Base-by-base conservation (phyloP, 2,113 vertebrate genomes). In the Lampris megalopsis region DNA sequence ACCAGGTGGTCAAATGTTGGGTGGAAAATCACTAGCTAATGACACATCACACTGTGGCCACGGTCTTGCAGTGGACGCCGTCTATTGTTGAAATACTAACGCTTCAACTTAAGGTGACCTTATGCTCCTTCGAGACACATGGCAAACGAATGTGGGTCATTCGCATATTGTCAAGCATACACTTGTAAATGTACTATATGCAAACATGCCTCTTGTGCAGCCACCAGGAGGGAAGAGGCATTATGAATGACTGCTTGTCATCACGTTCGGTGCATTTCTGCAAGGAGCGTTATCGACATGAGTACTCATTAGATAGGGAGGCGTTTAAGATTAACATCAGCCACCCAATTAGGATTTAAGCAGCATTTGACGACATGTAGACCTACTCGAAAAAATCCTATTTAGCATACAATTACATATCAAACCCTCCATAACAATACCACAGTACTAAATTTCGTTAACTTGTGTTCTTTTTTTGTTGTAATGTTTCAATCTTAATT, bases 1-100 rank as follows among this genome's bases (percentile, higher is more conserved):
- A 94, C 93, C 94, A 95, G 94, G 94, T 94, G 94, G 94, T 94
- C 94, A 94, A 94, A 94, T 93, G 94, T 94, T 94, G 90, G 92
- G 93, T 91, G 92, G 92, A 94, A 93, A 93, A 92, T 92, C 92
- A 93, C 90, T 88, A 93, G 93, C 93, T 93, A 94, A 94, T 94
- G 93, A 94, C 92, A 94, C 91, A 92, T 91, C 91, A 90, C 92
- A 90, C 91, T 84, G 82, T 92, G 93, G 92, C 86, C 92, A 88
- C 90, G 85, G 91, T 90, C 87, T 93, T 91, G 83, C 86, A 85
- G 88, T 92, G 88, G 90, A 93, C 87, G 85, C 70, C 85, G 81
- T 80, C 91, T 91, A 88, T 92, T 92, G 92, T 94, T 87, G 76
- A 85, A 90, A 91, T 84, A 87, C 82, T 73, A 86, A 87, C 63